Evolutionary conservation across 2,797 vertebrate species (phyloP).

Genomic region (Myoxocephalus aenaeus): DNA sequence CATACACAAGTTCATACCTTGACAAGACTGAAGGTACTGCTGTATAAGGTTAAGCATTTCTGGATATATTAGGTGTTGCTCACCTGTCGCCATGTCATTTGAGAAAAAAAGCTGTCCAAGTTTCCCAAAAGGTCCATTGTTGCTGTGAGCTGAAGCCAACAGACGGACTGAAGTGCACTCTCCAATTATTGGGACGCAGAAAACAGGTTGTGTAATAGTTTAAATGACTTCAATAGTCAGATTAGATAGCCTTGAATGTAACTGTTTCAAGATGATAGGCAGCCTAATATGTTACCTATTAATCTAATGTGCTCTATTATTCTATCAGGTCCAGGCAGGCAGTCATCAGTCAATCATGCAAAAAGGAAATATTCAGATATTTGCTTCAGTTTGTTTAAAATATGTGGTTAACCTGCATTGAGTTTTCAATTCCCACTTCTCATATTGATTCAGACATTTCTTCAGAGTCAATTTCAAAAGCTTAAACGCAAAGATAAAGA

Average conservation of each 20-base stretch:
- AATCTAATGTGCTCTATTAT: slow-evolving; percentile 8
- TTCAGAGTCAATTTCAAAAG: slow-evolving; percentile 57
- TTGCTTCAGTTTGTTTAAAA: slow-evolving; percentile 32
- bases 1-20: neutral
- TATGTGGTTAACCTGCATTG: slow-evolving; percentile 14
- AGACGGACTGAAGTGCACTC: slow-evolving; percentile 5
- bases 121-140: slow-evolving; percentile 30
- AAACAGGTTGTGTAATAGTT: slow-evolving; percentile 21
- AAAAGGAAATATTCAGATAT: neutral
- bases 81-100: slow-evolving; percentile 44
- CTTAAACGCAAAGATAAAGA: slow-evolving; percentile 40
- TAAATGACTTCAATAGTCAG: neutral
- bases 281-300: slow-evolving; percentile 45
- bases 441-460: slow-evolving; percentile 57
- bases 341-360: neutral
- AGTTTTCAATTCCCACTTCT: slow-evolving; percentile 42
- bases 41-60: neutral
- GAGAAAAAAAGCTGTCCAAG: slow-evolving; percentile 34
- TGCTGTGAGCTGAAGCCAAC: slow-evolving; percentile 5
- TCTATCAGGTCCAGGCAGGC: neutral
- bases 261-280: slow-evolving; percentile 16
- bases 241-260: slow-evolving; percentile 25
- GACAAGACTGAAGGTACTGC: neutral
- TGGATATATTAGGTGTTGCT: slow-evolving; percentile 1
- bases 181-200: slow-evolving; percentile 4